Conservation (phyloP, 2,113 vertebrate genomes). For the Tachuris rubrigastra region DNA sequence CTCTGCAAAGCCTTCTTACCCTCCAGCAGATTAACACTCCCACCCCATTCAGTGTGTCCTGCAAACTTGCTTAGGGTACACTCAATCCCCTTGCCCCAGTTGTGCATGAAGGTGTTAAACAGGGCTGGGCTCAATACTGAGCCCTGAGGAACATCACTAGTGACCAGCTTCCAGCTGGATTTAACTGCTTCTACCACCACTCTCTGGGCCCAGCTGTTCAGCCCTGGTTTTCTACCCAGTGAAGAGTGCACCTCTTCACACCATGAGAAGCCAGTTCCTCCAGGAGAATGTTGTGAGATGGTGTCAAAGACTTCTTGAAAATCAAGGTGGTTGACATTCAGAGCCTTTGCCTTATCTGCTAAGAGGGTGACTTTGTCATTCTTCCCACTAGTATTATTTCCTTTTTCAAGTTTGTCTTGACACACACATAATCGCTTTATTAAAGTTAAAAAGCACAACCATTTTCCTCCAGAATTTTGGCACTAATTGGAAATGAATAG, state of each 20-base stretch:
- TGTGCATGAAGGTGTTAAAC: not conserved
- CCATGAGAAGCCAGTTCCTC: not conserved
- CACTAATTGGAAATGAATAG: not conserved
- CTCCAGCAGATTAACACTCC: not conserved
- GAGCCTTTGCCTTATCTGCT: not conserved
- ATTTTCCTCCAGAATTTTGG: not conserved
- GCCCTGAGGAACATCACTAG: not conserved
- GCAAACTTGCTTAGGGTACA: no score
- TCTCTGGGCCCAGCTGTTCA: not conserved
- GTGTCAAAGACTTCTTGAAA: not conserved
- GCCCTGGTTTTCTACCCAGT: not conserved
- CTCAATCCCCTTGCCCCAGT: not conserved
- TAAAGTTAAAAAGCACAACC: not conserved
- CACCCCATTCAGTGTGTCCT: not conserved
- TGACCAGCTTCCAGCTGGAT: not conserved
- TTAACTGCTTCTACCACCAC: not conserved
- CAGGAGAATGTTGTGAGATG: not conserved
- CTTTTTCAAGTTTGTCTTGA: not conserved
- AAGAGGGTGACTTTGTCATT: not conserved
- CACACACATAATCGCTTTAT: rapidly evolving
- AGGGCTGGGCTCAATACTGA: not conserved
- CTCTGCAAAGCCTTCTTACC: not conserved
- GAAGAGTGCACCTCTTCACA: not conserved
- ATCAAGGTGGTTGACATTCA: not conserved
- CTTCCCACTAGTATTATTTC: not conserved